Evolutionary conservation across 1,140 invertebrate genomes (phyloP), one percentile per base, ranked within the genome.

Genomic region (Mizuhopecten yessoensis): DNA sequence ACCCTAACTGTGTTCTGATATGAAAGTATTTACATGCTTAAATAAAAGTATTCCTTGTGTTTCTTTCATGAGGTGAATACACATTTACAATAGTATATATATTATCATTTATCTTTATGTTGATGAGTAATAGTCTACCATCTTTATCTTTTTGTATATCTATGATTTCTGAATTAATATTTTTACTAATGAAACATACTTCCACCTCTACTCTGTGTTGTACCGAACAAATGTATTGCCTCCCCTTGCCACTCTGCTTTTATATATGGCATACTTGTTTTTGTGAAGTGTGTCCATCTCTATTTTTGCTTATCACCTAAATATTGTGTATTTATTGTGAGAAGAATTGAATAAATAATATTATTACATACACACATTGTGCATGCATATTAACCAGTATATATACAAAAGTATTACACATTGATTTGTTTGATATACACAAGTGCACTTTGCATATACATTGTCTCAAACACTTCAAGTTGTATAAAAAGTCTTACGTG

Each of bases 211-310:
- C 87, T 87, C 7, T 87, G 29, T 33, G 87, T 34, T 29, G n/a
- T 87, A 7, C 87, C 87, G 7, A 87, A 87, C 10, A 2, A 34
- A 87, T 87, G 87, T 11, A 33, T 33, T 23, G 10, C 29, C 9
- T 87, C 11, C 34, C 87, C 87, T 87, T 87, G 7, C 87, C 87
- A 87, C 34, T 87, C 87, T 33, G 20, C 29, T 33, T 87, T 87
- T 7, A 87, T 34, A 87, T 33, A 11, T 87, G 29, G 87, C 20
- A 33, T 5, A 87, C 10, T 87, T 33, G 10, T 33, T 7, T 23
- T 5, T 33, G 87, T 87, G 87, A 33, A 87, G 34, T 87, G 87
- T 7, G 87, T 87, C 34, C 34, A 34, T 87, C 34, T 87, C 11
- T 11, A 34, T 29, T 87, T 87, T 87, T 5, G 34, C 34, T 33